These are phyloP conservation scores for Acanthochromis polyacanthus DNA, from an alignment of 2,113 vertebrate genomes.

Conservation along the genomic window DNA sequence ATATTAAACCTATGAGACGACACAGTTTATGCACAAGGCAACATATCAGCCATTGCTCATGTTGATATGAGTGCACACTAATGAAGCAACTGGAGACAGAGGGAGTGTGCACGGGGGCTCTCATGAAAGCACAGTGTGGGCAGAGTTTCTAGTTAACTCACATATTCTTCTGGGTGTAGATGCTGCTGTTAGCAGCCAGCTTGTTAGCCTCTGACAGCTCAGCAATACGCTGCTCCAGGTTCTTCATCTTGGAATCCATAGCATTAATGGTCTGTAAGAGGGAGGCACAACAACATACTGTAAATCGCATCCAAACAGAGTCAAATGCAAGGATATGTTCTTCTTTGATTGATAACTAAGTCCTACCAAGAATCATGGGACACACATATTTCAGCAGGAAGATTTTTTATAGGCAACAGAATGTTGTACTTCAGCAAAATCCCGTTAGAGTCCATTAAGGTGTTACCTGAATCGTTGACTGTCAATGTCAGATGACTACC, in stretches of 20 bases:
- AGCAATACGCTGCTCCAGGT: slow-evolving; percentile 96
- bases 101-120: slow-evolving; percentile 22
- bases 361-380: slow-evolving; percentile 12
- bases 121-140: slow-evolving; percentile 56
- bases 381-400: slow-evolving; percentile 11
- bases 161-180: slow-evolving; percentile 99
- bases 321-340: not conserved
- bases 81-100: slow-evolving; percentile 46
- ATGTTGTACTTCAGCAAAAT: slow-evolving; percentile 54
- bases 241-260: slow-evolving; percentile 99
- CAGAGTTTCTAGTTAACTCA: slow-evolving; percentile 83
- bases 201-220: slow-evolving; percentile 99
- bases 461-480: slow-evolving; percentile 61
- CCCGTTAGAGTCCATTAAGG: slow-evolving; percentile 66
- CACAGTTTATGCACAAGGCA: slow-evolving; percentile 6
- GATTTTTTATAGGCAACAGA: slow-evolving; percentile 27
- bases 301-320: not conserved
- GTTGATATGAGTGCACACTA: slow-evolving; percentile 26
- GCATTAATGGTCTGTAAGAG: slow-evolving; percentile 95
- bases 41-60: slow-evolving; percentile 3
- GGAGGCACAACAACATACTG: slow-evolving; percentile 4
- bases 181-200: slow-evolving; percentile 98
- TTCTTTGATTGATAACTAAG: slow-evolving; percentile 26
- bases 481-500: slow-evolving; percentile 68
- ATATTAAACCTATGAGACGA: slow-evolving; percentile 17